These are phyloP conservation scores for Ispidina picta DNA, from an alignment of 2,797 vertebrate species.

Conservation along the genomic window DNA sequence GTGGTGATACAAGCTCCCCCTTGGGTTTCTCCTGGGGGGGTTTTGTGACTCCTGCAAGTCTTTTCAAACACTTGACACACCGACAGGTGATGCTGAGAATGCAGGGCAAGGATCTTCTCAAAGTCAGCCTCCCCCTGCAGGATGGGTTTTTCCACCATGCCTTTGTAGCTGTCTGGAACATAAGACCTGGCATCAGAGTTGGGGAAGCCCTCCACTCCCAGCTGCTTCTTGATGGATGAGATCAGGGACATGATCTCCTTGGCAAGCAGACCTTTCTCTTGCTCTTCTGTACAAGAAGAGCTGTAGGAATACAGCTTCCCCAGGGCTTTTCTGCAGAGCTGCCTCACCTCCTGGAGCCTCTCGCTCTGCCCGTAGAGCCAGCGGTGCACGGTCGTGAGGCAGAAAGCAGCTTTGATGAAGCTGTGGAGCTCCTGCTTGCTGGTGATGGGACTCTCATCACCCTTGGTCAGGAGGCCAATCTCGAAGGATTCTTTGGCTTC, in stretches of 20 bases:
- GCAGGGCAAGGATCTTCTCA: constrained; percentile 75
- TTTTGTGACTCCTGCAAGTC: constrained; percentile 57
- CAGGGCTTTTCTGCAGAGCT: constrained; percentile 82
- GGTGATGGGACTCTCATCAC: constrained; percentile 68
- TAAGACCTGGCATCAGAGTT: constrained; percentile 85
- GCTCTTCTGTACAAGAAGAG: not conserved
- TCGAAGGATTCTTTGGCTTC: constrained; percentile 88
- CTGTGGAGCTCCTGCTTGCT: constrained; percentile 93
- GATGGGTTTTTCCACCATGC: constrained; percentile 48
- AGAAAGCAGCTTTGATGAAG: constrained; percentile 89
- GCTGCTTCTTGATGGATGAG: constrained; percentile 70
- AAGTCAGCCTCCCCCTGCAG: constrained; percentile 76
- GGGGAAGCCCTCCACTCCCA: constrained; percentile 78
- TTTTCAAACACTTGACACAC: constrained; percentile 80
- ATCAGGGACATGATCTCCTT: constrained; percentile 83
- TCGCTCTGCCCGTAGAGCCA: constrained; percentile 75
- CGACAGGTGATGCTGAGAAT: constrained; percentile 86
- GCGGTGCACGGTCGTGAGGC: constrained; percentile 80
- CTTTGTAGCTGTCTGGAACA: constrained; percentile 85
- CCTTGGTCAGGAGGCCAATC: constrained; percentile 87
- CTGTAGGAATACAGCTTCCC: constrained; percentile 80
- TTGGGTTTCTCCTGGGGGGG: not conserved
- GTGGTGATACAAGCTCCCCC: constrained; percentile 82
- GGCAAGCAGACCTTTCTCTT: constrained; percentile 77
- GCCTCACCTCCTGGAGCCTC: constrained; percentile 8